Evolutionary conservation across 2,797 vertebrate species (phyloP).

Genomic region (Gallinago nigripennis): DNA sequence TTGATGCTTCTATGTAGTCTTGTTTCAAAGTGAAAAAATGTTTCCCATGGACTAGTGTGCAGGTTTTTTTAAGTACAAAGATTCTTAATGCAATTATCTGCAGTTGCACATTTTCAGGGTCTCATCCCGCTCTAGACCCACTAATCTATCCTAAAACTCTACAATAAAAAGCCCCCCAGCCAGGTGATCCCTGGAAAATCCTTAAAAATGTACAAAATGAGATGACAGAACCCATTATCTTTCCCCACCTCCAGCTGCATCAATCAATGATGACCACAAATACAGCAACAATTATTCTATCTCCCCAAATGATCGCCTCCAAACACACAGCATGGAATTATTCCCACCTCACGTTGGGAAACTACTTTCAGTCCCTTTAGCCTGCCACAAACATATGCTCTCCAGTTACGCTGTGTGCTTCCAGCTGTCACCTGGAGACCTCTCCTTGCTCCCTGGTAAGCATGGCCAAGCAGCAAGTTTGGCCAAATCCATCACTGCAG

Average conservation of each 20-base stretch:
- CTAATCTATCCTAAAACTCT: neutral
- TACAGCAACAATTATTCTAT: neutral
- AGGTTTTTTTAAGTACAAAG: neutral
- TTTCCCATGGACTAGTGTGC: neutral
- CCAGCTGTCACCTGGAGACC: neutral
- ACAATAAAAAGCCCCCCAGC: neutral
- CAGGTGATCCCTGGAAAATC: neutral
- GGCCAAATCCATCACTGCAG: neutral
- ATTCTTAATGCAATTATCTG: neutral
- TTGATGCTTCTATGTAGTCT: neutral
- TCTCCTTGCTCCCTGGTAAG: neutral
- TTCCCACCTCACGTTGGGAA: neutral
- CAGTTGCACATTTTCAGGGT: neutral
- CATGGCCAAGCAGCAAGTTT: neutral
- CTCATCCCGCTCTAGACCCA: neutral
- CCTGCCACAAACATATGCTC: neutral
- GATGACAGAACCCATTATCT: neutral
- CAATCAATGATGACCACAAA: neutral
- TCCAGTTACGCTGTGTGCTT: neutral
- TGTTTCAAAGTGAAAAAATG: neutral
- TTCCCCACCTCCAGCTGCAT: neutral
- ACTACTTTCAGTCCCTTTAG: neutral
- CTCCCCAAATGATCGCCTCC: rapidly evolving
- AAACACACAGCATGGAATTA: neutral
- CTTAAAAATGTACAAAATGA: neutral